Evolutionary conservation across 1,140 invertebrate genomes (phyloP).

Genomic region (Camponotus pennsylvanicus): DNA sequence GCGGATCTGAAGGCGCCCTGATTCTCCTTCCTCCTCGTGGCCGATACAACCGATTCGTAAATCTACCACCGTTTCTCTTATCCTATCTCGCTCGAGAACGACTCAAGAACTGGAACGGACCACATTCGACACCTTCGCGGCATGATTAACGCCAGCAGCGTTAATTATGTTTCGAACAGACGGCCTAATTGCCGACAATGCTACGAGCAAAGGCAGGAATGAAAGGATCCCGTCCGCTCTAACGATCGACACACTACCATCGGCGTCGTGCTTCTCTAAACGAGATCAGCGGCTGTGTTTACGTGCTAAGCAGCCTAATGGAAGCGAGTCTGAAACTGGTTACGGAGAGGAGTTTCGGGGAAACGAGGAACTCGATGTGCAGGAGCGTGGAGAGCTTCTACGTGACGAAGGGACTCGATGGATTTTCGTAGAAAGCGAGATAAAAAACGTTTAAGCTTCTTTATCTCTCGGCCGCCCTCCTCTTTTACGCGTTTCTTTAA

Average conservation of each 20-base stretch:
- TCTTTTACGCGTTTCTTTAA: background rate
- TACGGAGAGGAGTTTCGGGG: constrained; percentile 71
- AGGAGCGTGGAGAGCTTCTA: constrained; percentile 38
- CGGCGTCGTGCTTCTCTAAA: constrained; percentile 69
- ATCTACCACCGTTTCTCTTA: background rate
- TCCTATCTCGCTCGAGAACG: constrained; percentile 48
- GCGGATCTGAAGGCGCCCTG: constrained; percentile 49
- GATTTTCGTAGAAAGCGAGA: constrained; percentile 47
- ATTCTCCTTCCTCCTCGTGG: background rate
- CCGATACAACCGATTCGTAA: constrained; percentile 29
- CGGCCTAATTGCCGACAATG: constrained; percentile 84
- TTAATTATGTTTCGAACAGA: constrained; percentile 83
- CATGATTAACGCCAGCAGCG: constrained; percentile 82
- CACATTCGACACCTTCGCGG: constrained; percentile 80
- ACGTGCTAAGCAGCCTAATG: constrained; percentile 83
- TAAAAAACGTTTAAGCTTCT: constrained; percentile 36
- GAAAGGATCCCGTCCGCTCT: constrained; percentile 2
- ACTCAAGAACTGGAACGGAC: constrained; percentile 71
- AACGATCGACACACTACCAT: background rate
- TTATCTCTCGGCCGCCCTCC: background rate
- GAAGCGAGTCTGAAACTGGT: constrained; percentile 79
- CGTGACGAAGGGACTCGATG: constrained; percentile 41
- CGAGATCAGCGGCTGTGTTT: constrained; percentile 79
- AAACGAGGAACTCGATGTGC: constrained; percentile 66
- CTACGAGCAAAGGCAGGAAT: background rate